Percentiles rank a stretch among this genome's conserved stretches.
These are phyloP conservation scores for Sphenodon punctatus DNA, from an alignment of 2,797 vertebrate genomes.

Conservation along the genomic window DNA sequence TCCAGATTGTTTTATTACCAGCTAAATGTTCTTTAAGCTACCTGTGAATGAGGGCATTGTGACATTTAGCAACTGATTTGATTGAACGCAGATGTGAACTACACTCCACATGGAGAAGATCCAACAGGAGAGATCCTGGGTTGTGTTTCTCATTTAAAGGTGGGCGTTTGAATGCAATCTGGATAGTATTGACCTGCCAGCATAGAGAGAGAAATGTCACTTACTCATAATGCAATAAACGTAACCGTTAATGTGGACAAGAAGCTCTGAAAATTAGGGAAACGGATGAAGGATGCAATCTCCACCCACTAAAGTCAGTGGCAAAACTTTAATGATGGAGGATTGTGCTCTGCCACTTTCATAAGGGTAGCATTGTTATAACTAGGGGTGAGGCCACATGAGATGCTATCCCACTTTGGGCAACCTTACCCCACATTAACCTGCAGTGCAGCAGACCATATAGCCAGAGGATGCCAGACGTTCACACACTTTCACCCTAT, in stretches of 20 bases:
- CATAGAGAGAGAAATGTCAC: not conserved
- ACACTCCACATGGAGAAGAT: conserved; percentile 66
- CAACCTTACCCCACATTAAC: too few species aligned
- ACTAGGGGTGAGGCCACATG: too few species aligned
- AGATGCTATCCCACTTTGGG: too few species aligned
- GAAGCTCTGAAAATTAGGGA: not conserved
- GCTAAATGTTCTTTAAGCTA: conserved; percentile 74
- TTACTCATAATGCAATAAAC: not conserved
- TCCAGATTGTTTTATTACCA: conserved; percentile 75
- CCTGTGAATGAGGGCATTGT: conserved; percentile 80
- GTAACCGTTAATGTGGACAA: not conserved
- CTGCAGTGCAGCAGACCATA: too few species aligned
- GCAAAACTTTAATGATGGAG: too few species aligned
- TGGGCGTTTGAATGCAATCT: conserved; percentile 29
- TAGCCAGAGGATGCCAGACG: too few species aligned
- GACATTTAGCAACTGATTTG: conserved; percentile 74
- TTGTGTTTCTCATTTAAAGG: conserved; percentile 54
- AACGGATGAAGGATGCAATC: too few species aligned
- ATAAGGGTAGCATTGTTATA: too few species aligned
- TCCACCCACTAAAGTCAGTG: too few species aligned
- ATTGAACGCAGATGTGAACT: conserved; percentile 78
- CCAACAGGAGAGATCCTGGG: conserved; percentile 29
- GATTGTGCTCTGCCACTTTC: too few species aligned
- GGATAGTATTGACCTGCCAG: conserved; percentile 7
- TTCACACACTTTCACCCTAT: too few species aligned